These are phyloP conservation scores for Epistrophe grossulariae DNA, from an alignment of 2,888 invertebrate species.

Conservation along the genomic window DNA sequence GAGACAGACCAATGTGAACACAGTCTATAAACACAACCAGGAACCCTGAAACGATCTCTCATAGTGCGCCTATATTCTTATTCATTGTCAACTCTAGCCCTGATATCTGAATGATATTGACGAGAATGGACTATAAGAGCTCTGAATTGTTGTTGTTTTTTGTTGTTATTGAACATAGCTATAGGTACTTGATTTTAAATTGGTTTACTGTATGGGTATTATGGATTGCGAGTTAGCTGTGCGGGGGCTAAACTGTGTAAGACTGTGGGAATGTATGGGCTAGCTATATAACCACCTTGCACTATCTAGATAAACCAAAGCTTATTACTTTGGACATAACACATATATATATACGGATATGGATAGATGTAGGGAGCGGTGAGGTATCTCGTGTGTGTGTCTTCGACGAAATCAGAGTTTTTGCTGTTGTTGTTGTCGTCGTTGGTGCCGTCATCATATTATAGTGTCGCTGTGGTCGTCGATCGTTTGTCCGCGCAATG, in stretches of 20 bases:
- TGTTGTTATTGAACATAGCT: conserved; percentile 4
- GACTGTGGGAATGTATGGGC: conserved; percentile 65
- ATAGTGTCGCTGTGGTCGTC: conserved; percentile 53
- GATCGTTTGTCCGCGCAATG: conserved; percentile 64
- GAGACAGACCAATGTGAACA: too few relatives aligned
- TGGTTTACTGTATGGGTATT: conserved; percentile 51
- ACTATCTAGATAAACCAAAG: conserved; percentile 55
- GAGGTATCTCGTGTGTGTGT: not conserved
- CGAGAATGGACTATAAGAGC: conserved; percentile 34
- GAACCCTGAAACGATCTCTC: not conserved
- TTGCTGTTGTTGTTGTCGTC: conserved; percentile 36
- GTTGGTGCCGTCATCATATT: conserved; percentile 39
- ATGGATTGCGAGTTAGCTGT: conserved; percentile 26
- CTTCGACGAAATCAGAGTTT: conserved; percentile 20
- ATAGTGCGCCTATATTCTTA: not conserved
- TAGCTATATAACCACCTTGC: conserved; percentile 63
- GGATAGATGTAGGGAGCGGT: not conserved
- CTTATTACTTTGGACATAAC: conserved; percentile 44
- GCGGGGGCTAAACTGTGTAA: conserved; percentile 70
- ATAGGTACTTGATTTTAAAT: conserved; percentile 59
- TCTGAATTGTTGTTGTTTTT: conserved; percentile 15
- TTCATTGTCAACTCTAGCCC: not conserved
- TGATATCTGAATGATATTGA: conserved; percentile 7
- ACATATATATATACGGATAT: conserved; percentile 8
- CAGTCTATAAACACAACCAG: too few relatives aligned